A percentile compares a stretch with the other conserved stretches of the same genome.
Evolutionary conservation across 2,113 vertebrate genomes (phyloP).

Genomic region (Channa maculata): DNA sequence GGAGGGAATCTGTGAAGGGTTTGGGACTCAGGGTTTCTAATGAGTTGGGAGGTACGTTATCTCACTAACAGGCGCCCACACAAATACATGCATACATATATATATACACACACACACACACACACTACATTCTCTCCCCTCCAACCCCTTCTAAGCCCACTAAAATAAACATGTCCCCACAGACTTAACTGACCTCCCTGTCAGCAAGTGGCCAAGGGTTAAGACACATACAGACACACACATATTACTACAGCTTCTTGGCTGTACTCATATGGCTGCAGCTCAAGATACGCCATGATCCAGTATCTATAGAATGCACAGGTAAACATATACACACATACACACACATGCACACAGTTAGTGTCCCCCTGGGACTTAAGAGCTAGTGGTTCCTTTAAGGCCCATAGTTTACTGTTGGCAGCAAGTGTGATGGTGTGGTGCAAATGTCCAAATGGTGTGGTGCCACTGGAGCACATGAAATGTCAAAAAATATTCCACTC

Average conservation of each 20-base stretch:
- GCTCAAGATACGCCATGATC: conserved; percentile 67
- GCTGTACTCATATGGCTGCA: conserved; percentile 57
- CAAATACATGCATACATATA: conserved; percentile 60
- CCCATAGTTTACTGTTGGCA: conserved; percentile 74
- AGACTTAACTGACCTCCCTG: conserved; percentile 81
- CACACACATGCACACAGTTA: conserved; percentile 60
- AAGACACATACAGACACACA: conserved; percentile 73
- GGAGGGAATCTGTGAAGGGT: conserved; percentile 61
- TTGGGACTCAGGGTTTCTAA: conserved; percentile 71
- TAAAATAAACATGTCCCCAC: conserved; percentile 83
- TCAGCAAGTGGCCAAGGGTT: conserved; percentile 79
- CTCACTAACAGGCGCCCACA: conserved; percentile 73
- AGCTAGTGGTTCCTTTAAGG: conserved; percentile 72
- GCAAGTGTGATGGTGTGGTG: conserved; percentile 55
- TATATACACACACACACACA: conserved; percentile 31
- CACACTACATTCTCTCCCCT: conserved; percentile 60
- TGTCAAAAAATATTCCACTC: conserved; percentile 73
- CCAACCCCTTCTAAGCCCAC: conserved; percentile 70
- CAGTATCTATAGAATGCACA: conserved; percentile 68
- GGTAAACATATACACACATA: conserved; percentile 73
- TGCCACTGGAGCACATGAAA: conserved; percentile 66
- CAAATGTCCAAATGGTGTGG: conserved; percentile 55
- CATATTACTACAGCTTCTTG: conserved; percentile 69
- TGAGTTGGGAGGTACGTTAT: conserved; percentile 79
- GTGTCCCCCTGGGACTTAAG: conserved; percentile 63